A percentile compares a stretch with the other conserved stretches of the same genome.
Evolutionary conservation across 2,797 vertebrate genomes (phyloP).

Genomic region (Pygocentrus nattereri): DNA sequence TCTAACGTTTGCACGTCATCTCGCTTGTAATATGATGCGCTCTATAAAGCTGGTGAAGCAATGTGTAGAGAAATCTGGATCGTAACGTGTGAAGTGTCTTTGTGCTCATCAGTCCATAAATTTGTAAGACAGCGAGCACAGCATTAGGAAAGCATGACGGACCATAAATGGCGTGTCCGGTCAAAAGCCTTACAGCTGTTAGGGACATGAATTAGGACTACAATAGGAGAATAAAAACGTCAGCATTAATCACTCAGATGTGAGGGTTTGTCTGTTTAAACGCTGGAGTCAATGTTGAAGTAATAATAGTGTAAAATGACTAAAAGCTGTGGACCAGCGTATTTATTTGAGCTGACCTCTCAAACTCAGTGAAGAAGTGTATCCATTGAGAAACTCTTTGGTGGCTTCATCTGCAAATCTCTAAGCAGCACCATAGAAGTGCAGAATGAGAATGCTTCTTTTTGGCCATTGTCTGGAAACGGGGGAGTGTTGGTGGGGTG

Average conservation of each 20-base stretch:
- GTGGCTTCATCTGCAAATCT: slow-evolving; percentile 43
- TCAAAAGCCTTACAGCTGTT: slow-evolving; percentile 31
- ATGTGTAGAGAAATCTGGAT: neutral
- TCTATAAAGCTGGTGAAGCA: neutral
- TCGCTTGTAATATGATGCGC: neutral
- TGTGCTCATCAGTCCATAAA: slow-evolving; percentile 50
- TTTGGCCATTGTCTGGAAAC: slow-evolving; percentile 59
- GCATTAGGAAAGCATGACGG: slow-evolving; percentile 16
- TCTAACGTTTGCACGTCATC: neutral
- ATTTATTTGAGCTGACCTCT: neutral
- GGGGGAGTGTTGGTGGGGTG: neutral
- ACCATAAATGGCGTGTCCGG: slow-evolving; percentile 10
- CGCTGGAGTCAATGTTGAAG: neutral
- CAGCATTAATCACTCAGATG: slow-evolving; percentile 36
- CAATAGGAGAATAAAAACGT: slow-evolving; percentile 43
- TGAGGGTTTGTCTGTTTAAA: too few relatives aligned
- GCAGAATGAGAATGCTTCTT: slow-evolving; percentile 58
- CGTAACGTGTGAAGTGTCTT: neutral
- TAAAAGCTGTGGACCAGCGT: neutral
- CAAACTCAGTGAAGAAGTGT: neutral
- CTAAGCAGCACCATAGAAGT: slow-evolving; percentile 19
- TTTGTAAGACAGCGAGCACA: slow-evolving; percentile 10
- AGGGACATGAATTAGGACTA: neutral
- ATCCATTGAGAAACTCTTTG: slow-evolving; percentile 10
- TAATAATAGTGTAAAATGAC: neutral